Evolutionary conservation across 2,888 invertebrate genomes (phyloP).

Genomic region (Elysia crispata): DNA sequence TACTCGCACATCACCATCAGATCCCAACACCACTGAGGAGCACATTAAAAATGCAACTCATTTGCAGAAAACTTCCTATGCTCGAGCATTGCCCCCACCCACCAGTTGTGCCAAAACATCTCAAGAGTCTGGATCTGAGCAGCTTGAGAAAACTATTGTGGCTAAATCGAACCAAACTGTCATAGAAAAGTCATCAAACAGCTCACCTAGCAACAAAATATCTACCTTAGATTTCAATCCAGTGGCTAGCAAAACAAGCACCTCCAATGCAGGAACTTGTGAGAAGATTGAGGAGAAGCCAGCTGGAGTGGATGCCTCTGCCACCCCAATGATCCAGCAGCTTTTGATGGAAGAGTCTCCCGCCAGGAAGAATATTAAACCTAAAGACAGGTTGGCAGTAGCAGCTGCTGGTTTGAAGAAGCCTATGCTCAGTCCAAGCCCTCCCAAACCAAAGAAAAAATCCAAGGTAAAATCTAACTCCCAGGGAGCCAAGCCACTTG

Average conservation of each 20-base stretch:
- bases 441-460: constrained; percentile 15
- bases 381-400: constrained; percentile 40
- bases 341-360: constrained; percentile 45
- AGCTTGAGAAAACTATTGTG: too few species aligned
- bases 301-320: not conserved
- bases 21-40: too few species aligned
- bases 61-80: too few species aligned
- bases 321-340: constrained; percentile 48
- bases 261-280: not conserved
- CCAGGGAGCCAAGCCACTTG: not conserved
- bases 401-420: constrained; percentile 38
- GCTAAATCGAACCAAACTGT: too few species aligned
- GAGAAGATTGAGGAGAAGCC: too few species aligned
- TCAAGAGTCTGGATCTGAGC: too few species aligned
- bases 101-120: too few species aligned
- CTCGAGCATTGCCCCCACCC: too few species aligned
- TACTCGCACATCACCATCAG: too few species aligned
- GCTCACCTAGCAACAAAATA: constrained; percentile 22
- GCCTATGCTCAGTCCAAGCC: constrained; percentile 23
- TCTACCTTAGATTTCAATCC: constrained; percentile 44
- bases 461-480: constrained; percentile 23
- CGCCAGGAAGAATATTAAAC: constrained; percentile 39
- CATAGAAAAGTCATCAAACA: too few species aligned
- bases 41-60: too few species aligned
- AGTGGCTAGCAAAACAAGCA: not conserved